These are phyloP conservation scores for Australoheros scitulus DNA, from an alignment of 2,113 vertebrate genomes.

Conservation along the genomic window DNA sequence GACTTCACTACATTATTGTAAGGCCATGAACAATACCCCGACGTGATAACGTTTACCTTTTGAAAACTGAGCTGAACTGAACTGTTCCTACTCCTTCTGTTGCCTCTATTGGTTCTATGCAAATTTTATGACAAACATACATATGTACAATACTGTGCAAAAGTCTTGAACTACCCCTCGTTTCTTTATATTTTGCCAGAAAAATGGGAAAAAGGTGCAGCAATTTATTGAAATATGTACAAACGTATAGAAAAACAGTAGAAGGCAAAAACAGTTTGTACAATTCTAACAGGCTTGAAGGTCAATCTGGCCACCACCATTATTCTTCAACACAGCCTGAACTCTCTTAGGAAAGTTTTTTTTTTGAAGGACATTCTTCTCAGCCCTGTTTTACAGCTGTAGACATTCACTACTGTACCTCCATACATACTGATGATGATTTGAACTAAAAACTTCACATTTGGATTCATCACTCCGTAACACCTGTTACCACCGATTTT, in stretches of 20 bases:
- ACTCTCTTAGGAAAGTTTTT: background rate
- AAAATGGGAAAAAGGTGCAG: background rate
- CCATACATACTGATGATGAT: background rate
- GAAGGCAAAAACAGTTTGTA: no score
- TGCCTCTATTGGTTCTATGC: background rate
- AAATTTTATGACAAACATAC: background rate
- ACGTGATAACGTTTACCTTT: no score
- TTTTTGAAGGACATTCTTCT: background rate
- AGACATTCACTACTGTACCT: background rate
- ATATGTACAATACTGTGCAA: background rate
- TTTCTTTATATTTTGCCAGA: background rate
- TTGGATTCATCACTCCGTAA: background rate
- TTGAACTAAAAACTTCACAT: background rate
- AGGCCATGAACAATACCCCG: background rate
- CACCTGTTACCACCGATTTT: background rate
- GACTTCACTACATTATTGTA: background rate
- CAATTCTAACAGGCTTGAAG: no score
- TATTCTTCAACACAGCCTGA: background rate
- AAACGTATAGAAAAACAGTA: no score
- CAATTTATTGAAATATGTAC: background rate
- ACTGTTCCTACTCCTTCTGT: background rate
- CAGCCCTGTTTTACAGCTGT: no score
- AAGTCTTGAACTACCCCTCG: background rate
- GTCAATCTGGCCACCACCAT: background rate
- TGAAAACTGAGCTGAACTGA: background rate